phyloP scores from a whole-genome alignment of 92 coral and sea anemone genomes.

The Zoanthus gigantus region DNA sequence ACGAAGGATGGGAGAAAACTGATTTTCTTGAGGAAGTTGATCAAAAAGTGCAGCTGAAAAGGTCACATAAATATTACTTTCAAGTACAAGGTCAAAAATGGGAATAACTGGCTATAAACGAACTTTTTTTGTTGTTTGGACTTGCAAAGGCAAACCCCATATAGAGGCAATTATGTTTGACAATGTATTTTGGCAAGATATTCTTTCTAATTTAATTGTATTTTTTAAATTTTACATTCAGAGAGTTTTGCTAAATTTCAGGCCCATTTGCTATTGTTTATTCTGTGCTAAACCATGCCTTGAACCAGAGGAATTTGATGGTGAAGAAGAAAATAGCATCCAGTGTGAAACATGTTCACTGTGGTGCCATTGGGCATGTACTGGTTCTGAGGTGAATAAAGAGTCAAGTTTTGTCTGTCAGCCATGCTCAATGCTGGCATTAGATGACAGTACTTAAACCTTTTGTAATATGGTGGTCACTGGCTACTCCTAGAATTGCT shows the following conservation, averaged over 20 bases:
- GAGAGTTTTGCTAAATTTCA: constrained; percentile 49
- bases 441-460: constrained; percentile 44
- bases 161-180: constrained; percentile 51
- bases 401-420: constrained; percentile 50
- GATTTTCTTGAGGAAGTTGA: constrained; percentile 51
- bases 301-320: constrained; percentile 43
- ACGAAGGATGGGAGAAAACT: constrained; percentile 43
- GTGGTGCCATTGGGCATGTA: constrained; percentile 65
- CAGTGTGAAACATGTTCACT: constrained; percentile 60
- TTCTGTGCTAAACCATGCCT: constrained; percentile 53
- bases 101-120: constrained; percentile 36
- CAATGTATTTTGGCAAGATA: not conserved
- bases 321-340: constrained; percentile 49
- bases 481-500: no score
- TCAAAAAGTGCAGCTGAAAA: constrained; percentile 34
- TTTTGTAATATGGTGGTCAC: not conserved
- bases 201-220: constrained; percentile 15
- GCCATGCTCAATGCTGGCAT: constrained; percentile 57
- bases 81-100: constrained; percentile 63
- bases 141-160: constrained; percentile 31
- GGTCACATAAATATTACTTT: constrained; percentile 42
- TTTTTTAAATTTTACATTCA: constrained; percentile 45
- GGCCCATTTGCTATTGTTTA: constrained; percentile 54
- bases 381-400: constrained; percentile 41
- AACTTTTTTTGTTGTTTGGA: constrained; percentile 59